Evolutionary conservation across 2,113 vertebrate species (phyloP).

Genomic region (Paracanthobrama guichenoti): DNA sequence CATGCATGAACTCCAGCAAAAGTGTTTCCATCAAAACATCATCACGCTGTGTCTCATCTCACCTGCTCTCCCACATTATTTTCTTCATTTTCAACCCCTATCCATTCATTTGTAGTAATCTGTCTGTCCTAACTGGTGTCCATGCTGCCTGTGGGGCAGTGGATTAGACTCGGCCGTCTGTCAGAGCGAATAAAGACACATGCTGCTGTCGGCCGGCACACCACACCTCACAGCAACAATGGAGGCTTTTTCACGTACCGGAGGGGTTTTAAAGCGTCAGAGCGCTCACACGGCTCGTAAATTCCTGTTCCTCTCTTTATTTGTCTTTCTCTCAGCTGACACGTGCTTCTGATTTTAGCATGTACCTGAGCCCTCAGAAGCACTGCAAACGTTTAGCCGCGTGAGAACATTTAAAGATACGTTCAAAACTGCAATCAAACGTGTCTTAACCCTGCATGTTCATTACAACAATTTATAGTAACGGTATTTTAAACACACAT

Average conservation of each 20-base stretch:
- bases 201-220: conserved; percentile 61
- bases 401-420: background rate
- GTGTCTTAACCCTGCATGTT: background rate
- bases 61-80: conserved; percentile 68
- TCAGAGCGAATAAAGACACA: conserved; percentile 55
- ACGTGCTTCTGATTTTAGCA: conserved; percentile 45
- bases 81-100: conserved; percentile 66
- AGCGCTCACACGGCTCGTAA: conserved; percentile 62
- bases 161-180: conserved; percentile 50
- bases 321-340: conserved; percentile 51
- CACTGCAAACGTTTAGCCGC: background rate
- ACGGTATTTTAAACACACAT: background rate
- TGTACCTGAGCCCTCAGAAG: background rate
- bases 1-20: conserved; percentile 35
- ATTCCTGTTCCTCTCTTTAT: conserved; percentile 61
- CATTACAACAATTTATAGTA: background rate
- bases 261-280: conserved; percentile 63
- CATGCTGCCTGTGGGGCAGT: conserved; percentile 15
- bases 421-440: background rate
- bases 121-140: conserved; percentile 48
- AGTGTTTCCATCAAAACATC: background rate
- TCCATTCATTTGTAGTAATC: conserved; percentile 54
- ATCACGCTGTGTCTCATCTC: background rate
- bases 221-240: conserved; percentile 69
- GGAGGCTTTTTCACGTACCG: conserved; percentile 62